These are phyloP conservation scores for Agrilus biguttatus DNA, from an alignment of 2,888 invertebrate genomes.

Conservation along the genomic window DNA sequence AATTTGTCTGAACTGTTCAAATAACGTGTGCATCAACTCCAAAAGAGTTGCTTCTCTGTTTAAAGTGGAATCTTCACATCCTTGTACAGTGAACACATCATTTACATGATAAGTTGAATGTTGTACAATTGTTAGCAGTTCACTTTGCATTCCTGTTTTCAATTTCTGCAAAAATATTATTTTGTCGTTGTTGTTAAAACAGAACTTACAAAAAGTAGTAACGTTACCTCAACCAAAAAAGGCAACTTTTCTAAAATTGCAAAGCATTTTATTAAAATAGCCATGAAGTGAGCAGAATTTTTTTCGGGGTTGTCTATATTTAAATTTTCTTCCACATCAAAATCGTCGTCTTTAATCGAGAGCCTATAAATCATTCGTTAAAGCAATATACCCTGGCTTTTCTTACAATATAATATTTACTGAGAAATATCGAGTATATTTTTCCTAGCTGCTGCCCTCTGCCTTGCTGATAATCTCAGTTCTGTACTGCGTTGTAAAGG, in stretches of 20 bases:
- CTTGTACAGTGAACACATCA: constrained; percentile 34
- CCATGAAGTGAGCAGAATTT: constrained; percentile 55
- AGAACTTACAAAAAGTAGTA: not conserved
- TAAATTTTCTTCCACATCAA: constrained; percentile 42
- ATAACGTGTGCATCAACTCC: constrained; percentile 56
- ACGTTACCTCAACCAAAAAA: constrained; percentile 64
- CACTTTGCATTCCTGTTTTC: constrained; percentile 69
- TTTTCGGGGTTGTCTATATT: constrained; percentile 43
- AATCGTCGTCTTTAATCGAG: constrained; percentile 19
- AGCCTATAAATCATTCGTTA: constrained; percentile 12
- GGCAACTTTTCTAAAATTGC: constrained; percentile 70
- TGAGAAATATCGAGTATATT: constrained; percentile 8
- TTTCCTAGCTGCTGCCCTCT: constrained; percentile 28
- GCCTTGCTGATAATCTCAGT: constrained; percentile 40
- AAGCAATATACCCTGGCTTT: not conserved
- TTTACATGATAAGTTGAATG: constrained; percentile 64
- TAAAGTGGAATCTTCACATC: constrained; percentile 16
- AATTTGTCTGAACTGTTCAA: constrained; percentile 72
- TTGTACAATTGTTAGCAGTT: constrained; percentile 65
- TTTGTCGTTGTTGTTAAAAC: constrained; percentile 2
- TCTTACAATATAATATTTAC: constrained; percentile 1
- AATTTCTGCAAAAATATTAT: constrained; percentile 42
- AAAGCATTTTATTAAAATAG: constrained; percentile 73
- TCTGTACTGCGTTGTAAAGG: constrained; percentile 44
- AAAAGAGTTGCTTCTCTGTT: constrained; percentile 33